A percentile compares a stretch with the other conserved stretches of the same genome.
These are phyloP conservation scores for Prolemur simus DNA, from an alignment of 2,113 vertebrate genomes.

Conservation along the genomic window DNA sequence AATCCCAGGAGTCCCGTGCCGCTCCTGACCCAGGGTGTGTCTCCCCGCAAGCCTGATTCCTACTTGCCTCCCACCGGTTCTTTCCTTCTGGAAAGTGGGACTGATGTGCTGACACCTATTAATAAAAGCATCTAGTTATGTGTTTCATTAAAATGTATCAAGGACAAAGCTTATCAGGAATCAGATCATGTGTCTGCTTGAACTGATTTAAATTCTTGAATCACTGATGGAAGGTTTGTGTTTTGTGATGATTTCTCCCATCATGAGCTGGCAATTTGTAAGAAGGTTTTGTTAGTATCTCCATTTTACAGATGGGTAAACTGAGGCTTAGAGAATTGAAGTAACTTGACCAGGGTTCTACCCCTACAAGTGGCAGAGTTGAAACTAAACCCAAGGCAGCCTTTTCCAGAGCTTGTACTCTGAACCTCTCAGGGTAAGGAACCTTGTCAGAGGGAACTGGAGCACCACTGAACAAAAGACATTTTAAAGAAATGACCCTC, in stretches of 20 bases:
- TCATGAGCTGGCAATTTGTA: not conserved
- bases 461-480: not conserved
- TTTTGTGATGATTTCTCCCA: not conserved
- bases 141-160: not conserved
- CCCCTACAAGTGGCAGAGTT: not conserved
- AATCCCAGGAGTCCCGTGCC: not conserved
- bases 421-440: not conserved
- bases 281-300: not conserved
- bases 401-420: not conserved
- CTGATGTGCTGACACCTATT: not conserved
- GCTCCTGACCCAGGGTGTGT: no score
- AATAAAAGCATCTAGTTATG: not conserved
- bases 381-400: not conserved
- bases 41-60: not conserved
- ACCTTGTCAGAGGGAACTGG: rapidly evolving
- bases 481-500: not conserved
- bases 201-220: not conserved
- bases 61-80: not conserved
- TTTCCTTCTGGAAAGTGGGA: not conserved
- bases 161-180: not conserved
- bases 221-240: not conserved
- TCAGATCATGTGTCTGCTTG: not conserved
- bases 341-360: not conserved
- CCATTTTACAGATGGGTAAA: not conserved
- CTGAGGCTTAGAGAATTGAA: not conserved